Evolutionary conservation across 2,797 vertebrate species (phyloP), one percentile per base, ranked within the genome.

Genomic region (Basileuterus tristriatus): DNA sequence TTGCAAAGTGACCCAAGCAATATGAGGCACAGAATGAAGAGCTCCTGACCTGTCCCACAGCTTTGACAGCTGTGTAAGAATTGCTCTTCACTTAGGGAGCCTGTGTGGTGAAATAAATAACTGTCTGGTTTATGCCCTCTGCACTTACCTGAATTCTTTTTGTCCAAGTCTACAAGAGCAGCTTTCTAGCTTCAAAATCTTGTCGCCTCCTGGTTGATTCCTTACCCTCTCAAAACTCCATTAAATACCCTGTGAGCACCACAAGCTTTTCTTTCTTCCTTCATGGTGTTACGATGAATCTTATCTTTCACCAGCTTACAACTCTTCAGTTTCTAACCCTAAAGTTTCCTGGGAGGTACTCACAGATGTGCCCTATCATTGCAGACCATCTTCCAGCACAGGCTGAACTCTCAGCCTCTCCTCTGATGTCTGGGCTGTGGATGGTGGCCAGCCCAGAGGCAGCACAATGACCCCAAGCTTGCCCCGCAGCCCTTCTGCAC

Each of bases 11-110:
- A 78, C 43, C 34, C 39, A 68, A 83, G 44, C 14, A 58, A 34
- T 15, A 34, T 0, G 0, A 3, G 6, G 79, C 43, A 75, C 21
- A 34, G 39, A 72, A 71, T 0, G 0, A 88, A 85, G 24, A 70
- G 65, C 24, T 80, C 32, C 76, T 64, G 76, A 72, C 9, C 12
- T 26, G 20, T 47, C 26, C 46, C 4, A 3, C 4, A 58, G 65
- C 55, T 81, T 39, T 81, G 32, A 34, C 2, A 8, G 29, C 50
- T 65, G 24, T 4, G 1, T 21, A 50, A 75, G 29, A 71, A 32
- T 43, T 55, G 16, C n/a, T 75, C 34, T 47, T 59, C 24, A n/a
- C 36, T 60, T 39, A 41, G 29, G 29, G 20, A 74, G 21, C n/a
- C 41, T 60, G 19, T 6, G 15, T 55, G 32, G 43, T 71, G 22